Percentiles rank a stretch among this genome's conserved stretches.
phyloP scores from a whole-genome alignment of 1,140 invertebrate species.

The Saccostrea echinata region DNA sequence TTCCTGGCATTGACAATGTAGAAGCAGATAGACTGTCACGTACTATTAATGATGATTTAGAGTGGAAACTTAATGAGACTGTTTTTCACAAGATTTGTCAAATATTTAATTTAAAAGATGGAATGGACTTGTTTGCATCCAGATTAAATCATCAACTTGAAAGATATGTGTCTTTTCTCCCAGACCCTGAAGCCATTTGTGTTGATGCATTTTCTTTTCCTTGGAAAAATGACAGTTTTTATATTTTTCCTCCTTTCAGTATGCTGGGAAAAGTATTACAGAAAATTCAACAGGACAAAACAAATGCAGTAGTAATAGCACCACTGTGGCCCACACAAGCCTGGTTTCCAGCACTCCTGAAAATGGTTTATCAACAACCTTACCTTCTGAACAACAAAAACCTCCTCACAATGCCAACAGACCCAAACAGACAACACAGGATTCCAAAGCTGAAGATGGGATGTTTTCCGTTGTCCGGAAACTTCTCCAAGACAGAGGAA shows the following conservation, averaged over 20 bases:
- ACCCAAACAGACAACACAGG: background rate
- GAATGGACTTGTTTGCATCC: slow-evolving; percentile 60
- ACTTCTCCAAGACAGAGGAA: background rate
- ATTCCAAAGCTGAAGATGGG: background rate
- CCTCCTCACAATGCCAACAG: background rate
- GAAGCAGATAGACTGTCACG: slow-evolving; percentile 49
- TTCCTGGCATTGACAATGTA: slow-evolving; percentile 45
- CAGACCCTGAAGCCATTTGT: slow-evolving; percentile 55
- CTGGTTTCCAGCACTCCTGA: slow-evolving; percentile 43
- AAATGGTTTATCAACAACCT: slow-evolving; percentile 37
- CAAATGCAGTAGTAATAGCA: slow-evolving; percentile 49
- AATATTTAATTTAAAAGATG: background rate
- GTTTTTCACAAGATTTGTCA: slow-evolving; percentile 37
- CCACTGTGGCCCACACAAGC: slow-evolving; percentile 57
- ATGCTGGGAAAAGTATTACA: slow-evolving; percentile 44
- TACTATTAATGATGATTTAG: slow-evolving; percentile 49
- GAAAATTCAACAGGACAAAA: slow-evolving; percentile 56
- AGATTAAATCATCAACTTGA: slow-evolving; percentile 51
- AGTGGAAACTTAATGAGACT: slow-evolving; percentile 52
- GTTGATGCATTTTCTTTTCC: slow-evolving; percentile 60
- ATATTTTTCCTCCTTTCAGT: slow-evolving; percentile 61
- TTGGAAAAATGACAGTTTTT: slow-evolving; percentile 45
- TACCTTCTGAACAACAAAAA: slow-evolving; percentile 22
- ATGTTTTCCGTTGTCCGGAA: slow-evolving; percentile 45
- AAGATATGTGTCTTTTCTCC: slow-evolving; percentile 52